phyloP scores from a whole-genome alignment of 2,797 vertebrate species.

The Danio aesculapii region DNA sequence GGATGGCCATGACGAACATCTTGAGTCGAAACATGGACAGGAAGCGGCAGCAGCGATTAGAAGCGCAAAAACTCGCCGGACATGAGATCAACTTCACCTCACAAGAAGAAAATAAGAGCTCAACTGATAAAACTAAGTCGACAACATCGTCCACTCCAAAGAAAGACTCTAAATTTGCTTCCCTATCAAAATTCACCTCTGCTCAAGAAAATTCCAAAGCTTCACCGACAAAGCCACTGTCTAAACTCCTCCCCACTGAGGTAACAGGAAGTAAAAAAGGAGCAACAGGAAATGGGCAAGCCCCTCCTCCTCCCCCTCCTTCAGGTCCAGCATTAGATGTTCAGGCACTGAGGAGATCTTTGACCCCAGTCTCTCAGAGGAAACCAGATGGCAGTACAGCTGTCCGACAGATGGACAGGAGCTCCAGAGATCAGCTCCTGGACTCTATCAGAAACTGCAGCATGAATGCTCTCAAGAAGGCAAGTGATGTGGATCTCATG shows the following conservation, averaged over 20 bases:
- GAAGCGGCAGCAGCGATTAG: constrained; percentile 83
- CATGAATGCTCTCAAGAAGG: constrained; percentile 86
- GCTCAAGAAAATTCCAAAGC: constrained; percentile 68
- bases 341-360: constrained; percentile 80
- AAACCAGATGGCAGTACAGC: constrained; percentile 77
- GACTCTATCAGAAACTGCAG: constrained; percentile 85
- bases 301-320: constrained; percentile 79
- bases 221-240: constrained; percentile 63
- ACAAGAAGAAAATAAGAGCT: constrained; percentile 35
- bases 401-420: constrained; percentile 77
- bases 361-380: constrained; percentile 81
- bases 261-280: constrained; percentile 69
- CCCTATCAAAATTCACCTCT: constrained; percentile 72
- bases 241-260: constrained; percentile 70
- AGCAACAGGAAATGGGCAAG: constrained; percentile 58
- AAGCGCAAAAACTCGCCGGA: constrained; percentile 81
- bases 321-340: constrained; percentile 75
- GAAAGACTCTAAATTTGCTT: constrained; percentile 71
- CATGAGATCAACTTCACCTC: constrained; percentile 45
- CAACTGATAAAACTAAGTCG: background rate
- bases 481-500: constrained; percentile 34
- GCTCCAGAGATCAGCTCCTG: constrained; percentile 85
- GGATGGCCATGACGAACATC: constrained; percentile 87
- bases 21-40: constrained; percentile 90
- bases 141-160: constrained; percentile 61